Evolutionary conservation across 2,888 invertebrate species (phyloP), one percentile per base, ranked within the genome.

Genomic region (Oxystoma pomonae): DNA sequence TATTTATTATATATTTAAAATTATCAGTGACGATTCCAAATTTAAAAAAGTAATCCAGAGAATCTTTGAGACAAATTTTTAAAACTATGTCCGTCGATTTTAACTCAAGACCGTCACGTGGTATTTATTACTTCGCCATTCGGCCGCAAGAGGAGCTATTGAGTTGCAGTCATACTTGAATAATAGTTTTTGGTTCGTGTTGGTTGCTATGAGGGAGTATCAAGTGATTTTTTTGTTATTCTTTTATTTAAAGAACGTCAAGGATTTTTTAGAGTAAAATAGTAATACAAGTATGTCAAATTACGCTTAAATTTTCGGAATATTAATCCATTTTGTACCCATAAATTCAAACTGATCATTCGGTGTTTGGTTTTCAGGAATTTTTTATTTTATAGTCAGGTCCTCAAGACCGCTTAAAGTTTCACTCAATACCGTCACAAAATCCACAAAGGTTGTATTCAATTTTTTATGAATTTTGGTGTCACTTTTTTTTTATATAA

Each of bases 271-370:
- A 35, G 35, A 12, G 3, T 35, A 35, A 35, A 35, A 35, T 35
- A 73, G 73, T 72, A 73, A 73, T 73, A 76, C 73, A 74, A 75
- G 73, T 74, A 73, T 73, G 74, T 76, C 76, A 74, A 69, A 3
- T 35, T 35, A 35, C 35, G 35, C 69, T 72, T 73, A 76, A 75
- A 73, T 76, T 73, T 72, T 75, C 73, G 61, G 62, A 65, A 65
- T 57, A 35, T 35, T 35, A 35, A 35, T 35, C 35, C 35, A 35
- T 35, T 35, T 35, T 35, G 12, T 35, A 3, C 35, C 35, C 35
- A 35, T 35, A 35, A 35, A 35, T 12, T 35, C 35, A 35, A 35
- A 35, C 35, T 35, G 35, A 35, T 35, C 3, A 35, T 35, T 3
- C 35, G 35, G 35, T 35, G 3, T 35, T 35, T 35, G n/a, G 35